Evolutionary conservation across 2,797 vertebrate species (phyloP).

Genomic region (Liasis olivaceus): DNA sequence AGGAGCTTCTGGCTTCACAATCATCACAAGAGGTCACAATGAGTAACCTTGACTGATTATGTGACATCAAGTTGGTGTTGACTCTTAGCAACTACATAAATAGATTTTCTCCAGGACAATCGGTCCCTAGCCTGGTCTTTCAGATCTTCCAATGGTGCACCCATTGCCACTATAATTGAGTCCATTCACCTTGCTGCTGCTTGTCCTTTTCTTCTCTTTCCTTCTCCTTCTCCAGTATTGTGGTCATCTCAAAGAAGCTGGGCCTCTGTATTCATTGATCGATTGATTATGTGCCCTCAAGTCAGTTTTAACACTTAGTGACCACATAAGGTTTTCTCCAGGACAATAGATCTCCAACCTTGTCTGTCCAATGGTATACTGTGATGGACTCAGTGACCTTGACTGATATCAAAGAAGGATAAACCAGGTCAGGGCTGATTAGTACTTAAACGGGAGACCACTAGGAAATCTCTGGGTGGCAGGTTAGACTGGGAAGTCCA

Average conservation of each 20-base stretch:
- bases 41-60: not conserved
- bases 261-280: not conserved
- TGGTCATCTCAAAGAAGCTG: not conserved
- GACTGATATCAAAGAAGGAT: too few relatives aligned
- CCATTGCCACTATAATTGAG: not conserved
- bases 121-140: not conserved
- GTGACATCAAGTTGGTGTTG: not conserved
- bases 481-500: too few relatives aligned
- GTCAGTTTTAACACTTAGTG: not conserved
- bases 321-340: not conserved
- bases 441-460: too few relatives aligned
- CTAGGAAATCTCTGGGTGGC: too few relatives aligned
- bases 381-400: too few relatives aligned
- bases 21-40: not conserved
- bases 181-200: not conserved
- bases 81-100: not conserved
- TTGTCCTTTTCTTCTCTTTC: not conserved
- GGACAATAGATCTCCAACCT: not conserved
- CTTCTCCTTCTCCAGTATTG: not conserved
- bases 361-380: not conserved
- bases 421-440: too few relatives aligned
- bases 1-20: not conserved
- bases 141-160: not conserved
- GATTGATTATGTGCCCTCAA: not conserved
- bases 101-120: not conserved